Conservation (phyloP, 2,113 vertebrate genomes). For the Grallaria varia region DNA sequence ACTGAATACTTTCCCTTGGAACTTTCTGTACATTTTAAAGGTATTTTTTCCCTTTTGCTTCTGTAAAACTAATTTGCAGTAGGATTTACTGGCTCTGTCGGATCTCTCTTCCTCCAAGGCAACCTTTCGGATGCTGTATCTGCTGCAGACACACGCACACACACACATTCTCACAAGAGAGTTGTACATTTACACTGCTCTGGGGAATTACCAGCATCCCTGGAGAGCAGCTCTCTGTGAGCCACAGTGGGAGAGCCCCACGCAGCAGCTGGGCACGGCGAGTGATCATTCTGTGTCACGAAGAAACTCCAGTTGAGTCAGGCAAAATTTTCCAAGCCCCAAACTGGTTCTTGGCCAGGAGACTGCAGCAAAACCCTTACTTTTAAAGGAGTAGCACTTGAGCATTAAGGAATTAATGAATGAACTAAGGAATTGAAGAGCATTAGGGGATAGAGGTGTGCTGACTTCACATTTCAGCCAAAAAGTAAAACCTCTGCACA, state of each 20-base stretch:
- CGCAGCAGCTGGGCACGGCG: background rate
- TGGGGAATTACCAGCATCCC: background rate
- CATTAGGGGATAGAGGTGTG: background rate
- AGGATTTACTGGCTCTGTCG: background rate
- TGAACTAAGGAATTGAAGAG: background rate
- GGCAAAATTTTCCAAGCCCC: background rate
- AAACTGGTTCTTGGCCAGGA: background rate
- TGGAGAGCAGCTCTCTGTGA: background rate
- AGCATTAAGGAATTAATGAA: background rate
- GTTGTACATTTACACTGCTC: background rate
- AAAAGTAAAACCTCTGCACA: background rate
- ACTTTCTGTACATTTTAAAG: background rate
- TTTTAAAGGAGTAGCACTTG: background rate
- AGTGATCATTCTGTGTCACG: fast-evolving
- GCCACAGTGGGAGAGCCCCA: background rate
- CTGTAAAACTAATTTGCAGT: background rate
- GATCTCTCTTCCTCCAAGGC: background rate
- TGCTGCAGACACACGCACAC: background rate
- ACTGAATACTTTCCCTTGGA: background rate
- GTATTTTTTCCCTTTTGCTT: background rate
- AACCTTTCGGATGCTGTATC: background rate
- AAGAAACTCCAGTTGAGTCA: background rate
- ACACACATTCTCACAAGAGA: background rate
- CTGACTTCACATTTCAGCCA: background rate
- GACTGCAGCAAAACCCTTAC: background rate